Base-by-base conservation (phyloP, 2,797 vertebrate genomes). In the Sebastes itinus region DNA sequence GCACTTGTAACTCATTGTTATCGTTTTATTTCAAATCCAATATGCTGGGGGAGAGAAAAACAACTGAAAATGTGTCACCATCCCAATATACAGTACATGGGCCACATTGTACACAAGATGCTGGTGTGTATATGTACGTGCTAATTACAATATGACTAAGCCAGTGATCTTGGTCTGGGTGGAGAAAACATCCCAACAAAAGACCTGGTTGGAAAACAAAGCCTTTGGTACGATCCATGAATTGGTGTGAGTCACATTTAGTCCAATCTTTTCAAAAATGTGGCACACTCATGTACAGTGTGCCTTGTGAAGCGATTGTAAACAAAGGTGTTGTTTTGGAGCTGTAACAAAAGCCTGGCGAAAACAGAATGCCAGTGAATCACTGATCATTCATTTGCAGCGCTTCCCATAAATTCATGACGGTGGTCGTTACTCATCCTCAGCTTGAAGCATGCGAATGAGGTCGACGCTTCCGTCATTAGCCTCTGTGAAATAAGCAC, bases 391-490 rank as follows among this genome's bases (percentile, higher is more conserved):
- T 90, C 52, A 68, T 85, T 86, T 84, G 71, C 52, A 75, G 59
- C 30, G 6, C 52, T 65, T 81, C 56, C 82, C 59, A 73, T 83
- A 83, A 88, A 82, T 87, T 78, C 72, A 84, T 56, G 72, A 42
- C 6, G 16, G 25, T 55, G 77, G 86, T 64, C 75, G 7, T 88
- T 86, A 77, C 86, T 87, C 67, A 77, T 87, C 79, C 77, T 42
- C 80, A 58, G 84, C 70, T 88, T 71, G 69, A 82, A 64, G 75
- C 74, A 54, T 71, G 72, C 14, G 64, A 89, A 91, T 81, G 69
- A 89, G 86, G 82, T 87, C 14, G 77, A 82, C 60, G 46, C 83
- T 87, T 56, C 55, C 56, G 72, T 89, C 91, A 87, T 91, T 89
- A 93, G 88, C 77, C 82, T 70, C 64, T 42, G 72, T 72, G 87